Conservation (phyloP, 2,797 vertebrate species). For the Eulemur mongoz region DNA sequence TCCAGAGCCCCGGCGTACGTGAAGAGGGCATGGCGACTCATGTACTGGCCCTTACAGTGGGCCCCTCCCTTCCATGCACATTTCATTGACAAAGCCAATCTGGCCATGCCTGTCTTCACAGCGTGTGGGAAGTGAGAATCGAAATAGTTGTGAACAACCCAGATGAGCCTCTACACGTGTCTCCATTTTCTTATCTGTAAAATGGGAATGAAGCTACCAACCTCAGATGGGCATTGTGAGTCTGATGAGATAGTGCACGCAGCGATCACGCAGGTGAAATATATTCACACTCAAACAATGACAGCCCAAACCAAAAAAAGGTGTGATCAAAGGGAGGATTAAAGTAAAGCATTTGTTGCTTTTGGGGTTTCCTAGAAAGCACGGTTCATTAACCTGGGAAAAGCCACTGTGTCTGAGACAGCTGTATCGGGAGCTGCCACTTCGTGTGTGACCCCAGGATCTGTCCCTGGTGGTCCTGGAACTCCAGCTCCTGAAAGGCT, state of each 20-base stretch:
- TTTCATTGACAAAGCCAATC: not conserved
- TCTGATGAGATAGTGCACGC: not conserved
- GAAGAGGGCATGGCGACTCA: not conserved
- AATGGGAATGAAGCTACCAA: constrained; percentile 35
- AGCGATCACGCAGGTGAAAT: not conserved
- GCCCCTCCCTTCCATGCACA: not conserved
- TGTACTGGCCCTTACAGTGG: not conserved
- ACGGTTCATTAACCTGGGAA: not conserved
- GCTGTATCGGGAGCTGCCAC: not conserved
- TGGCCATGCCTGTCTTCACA: not conserved
- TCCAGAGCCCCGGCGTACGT: not conserved
- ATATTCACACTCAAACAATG: not conserved
- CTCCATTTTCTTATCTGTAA: constrained; percentile 37
- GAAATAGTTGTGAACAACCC: not conserved
- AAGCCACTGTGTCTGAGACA: not conserved
- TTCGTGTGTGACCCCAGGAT: not conserved
- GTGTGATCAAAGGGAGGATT: not conserved
- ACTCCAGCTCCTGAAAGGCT: constrained; percentile 7
- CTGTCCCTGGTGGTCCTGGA: not conserved
- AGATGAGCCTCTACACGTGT: not conserved
- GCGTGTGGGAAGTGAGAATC: not conserved
- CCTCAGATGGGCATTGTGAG: not conserved
- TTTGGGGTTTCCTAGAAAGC: constrained; percentile 42
- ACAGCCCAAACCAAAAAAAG: not conserved
- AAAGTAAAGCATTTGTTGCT: not conserved